Conservation (phyloP, 2,113 vertebrate genomes). For the Thymallus thymallus region DNA sequence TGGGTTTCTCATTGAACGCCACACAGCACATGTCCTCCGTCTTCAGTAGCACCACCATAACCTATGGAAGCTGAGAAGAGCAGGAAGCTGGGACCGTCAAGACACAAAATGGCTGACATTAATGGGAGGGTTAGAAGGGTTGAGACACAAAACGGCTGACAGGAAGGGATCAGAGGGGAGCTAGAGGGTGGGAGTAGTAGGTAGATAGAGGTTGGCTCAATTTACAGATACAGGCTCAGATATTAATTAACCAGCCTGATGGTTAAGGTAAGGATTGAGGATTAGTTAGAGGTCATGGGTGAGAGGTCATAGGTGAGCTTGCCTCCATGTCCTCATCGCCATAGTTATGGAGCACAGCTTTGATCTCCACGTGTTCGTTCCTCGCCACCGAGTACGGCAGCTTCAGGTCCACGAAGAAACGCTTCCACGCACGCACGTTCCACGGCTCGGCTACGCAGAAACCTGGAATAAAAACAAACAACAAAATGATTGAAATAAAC, state of each 20-base stretch:
- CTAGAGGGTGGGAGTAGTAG: not conserved
- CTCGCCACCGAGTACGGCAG: conserved; percentile 74
- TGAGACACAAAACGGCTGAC: not conserved
- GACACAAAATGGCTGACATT: not conserved
- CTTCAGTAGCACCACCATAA: conserved; percentile 69
- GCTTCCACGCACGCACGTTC: conserved; percentile 61
- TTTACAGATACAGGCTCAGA: not conserved
- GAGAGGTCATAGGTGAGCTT: conserved; percentile 3
- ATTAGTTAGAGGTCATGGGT: not conserved
- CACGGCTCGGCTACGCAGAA: conserved; percentile 76
- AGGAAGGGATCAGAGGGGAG: not conserved
- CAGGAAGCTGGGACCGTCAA: no score
- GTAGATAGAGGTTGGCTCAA: not conserved
- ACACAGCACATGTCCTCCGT: conserved; percentile 74
- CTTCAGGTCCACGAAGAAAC: conserved; percentile 75
- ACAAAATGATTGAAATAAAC: not conserved
- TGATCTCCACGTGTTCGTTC: conserved; percentile 74
- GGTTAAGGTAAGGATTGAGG: not conserved
- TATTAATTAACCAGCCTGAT: not conserved
- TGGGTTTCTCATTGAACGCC: conserved; percentile 61
- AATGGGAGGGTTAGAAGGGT: no score
- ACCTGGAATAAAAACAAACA: conserved; percentile 47
- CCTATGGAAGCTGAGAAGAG: conserved; percentile 52
- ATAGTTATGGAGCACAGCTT: conserved; percentile 76
- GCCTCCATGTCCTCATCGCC: conserved; percentile 51